These are phyloP conservation scores for Eulacestoma nigropectus DNA, from an alignment of 2,113 vertebrate species.

Conservation along the genomic window DNA sequence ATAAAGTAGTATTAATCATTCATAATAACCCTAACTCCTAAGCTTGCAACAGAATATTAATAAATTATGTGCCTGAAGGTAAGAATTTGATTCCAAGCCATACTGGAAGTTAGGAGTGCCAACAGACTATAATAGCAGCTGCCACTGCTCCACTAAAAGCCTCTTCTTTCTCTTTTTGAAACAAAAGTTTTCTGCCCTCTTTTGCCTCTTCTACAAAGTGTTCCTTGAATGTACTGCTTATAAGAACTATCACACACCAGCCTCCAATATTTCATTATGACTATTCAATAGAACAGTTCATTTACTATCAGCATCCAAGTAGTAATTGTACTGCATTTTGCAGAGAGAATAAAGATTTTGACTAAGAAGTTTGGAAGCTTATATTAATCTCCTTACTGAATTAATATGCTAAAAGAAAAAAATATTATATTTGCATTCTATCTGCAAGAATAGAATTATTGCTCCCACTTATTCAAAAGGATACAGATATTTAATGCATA, in stretches of 20 bases:
- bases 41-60: neutral
- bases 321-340: constrained; percentile 12
- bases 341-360: constrained; percentile 25
- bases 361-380: constrained; percentile 28
- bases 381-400: constrained; percentile 50
- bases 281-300: constrained; percentile 13
- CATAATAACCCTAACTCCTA: neutral
- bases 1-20: neutral
- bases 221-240: neutral
- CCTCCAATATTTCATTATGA: neutral
- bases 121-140: neutral
- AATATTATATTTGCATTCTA: neutral
- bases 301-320: neutral
- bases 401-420: constrained; percentile 24
- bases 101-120: neutral
- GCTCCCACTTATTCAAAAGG: neutral
- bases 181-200: neutral
- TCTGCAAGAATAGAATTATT: constrained; percentile 4
- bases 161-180: neutral
- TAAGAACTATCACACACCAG: neutral
- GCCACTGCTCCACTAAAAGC: neutral
- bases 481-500: neutral
- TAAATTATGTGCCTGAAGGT: neutral
- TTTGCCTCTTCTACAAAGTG: neutral
- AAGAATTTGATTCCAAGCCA: neutral